phyloP scores from a whole-genome alignment of 2,113 vertebrate genomes.

The Furnarius figulus region DNA sequence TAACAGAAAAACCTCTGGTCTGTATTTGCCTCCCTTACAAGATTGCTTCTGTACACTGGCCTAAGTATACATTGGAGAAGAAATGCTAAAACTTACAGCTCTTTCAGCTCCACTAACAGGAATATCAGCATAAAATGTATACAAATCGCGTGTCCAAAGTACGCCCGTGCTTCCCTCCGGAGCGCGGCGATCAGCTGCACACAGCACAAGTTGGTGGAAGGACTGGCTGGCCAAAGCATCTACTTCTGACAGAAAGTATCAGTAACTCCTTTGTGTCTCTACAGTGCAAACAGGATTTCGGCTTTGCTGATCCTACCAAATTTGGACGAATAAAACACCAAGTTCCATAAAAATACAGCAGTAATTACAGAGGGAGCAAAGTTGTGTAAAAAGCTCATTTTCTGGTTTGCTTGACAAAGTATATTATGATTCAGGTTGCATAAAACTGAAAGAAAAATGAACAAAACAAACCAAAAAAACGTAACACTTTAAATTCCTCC shows the following conservation, averaged over 20 bases:
- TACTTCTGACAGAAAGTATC: neutral
- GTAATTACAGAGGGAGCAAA: constrained; percentile 25
- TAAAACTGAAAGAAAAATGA: constrained; percentile 1
- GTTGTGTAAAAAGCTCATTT: constrained; percentile 39
- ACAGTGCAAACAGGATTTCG: neutral
- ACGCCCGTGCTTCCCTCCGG: accelerated
- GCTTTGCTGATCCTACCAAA: neutral
- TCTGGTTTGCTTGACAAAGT: constrained; percentile 22
- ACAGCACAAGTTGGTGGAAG: neutral
- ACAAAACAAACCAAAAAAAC: neutral
- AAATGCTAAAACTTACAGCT: neutral
- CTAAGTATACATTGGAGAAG: neutral
- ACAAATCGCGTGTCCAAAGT: neutral
- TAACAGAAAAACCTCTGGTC: neutral
- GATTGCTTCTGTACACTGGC: neutral
- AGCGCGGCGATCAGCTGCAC: accelerated
- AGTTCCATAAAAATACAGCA: constrained; percentile 38
- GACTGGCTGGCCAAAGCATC: neutral
- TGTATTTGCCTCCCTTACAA: neutral
- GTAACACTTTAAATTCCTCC: neutral
- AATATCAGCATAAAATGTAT: neutral
- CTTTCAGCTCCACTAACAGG: neutral
- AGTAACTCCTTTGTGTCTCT: constrained; percentile 16
- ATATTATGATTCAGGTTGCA: constrained; percentile 1
- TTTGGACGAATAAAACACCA: neutral